Conservation (phyloP, 2,888 invertebrate genomes). For the Himalopsyche tibetana region DNA sequence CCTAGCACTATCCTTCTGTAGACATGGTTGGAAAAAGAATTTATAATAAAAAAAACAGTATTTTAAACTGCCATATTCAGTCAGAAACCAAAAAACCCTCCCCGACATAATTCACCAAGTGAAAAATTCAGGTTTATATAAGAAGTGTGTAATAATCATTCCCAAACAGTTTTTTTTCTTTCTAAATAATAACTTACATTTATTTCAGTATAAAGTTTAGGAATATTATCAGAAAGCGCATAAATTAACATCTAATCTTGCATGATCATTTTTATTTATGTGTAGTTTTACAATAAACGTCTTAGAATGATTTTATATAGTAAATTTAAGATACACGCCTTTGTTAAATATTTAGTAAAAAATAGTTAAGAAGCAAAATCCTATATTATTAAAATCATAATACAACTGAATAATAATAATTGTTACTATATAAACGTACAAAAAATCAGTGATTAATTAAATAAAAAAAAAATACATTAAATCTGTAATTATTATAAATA, state of each 20-base stretch:
- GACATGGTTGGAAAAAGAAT: too few relatives aligned
- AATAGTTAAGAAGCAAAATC: conserved; percentile 49
- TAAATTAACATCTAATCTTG: conserved; percentile 1
- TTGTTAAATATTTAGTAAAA: conserved; percentile 52
- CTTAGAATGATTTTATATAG: conserved; percentile 21
- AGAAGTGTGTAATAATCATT: not conserved
- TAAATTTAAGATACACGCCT: conserved; percentile 43
- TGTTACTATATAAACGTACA: too few relatives aligned
- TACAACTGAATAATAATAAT: not conserved
- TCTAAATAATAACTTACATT: conserved; percentile 13
- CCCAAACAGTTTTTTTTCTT: not conserved
- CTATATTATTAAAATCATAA: conserved; percentile 6
- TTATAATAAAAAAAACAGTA: too few relatives aligned
- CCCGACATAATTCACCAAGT: too few relatives aligned
- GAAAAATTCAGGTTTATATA: too few relatives aligned
- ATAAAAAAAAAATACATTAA: too few relatives aligned
- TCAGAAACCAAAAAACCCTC: too few relatives aligned
- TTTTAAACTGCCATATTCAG: too few relatives aligned
- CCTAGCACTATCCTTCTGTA: too few relatives aligned
- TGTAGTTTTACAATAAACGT: not conserved
- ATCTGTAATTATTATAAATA: too few relatives aligned
- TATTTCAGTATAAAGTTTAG: conserved; percentile 38
- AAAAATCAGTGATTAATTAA: too few relatives aligned
- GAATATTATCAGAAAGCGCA: conserved; percentile 36
- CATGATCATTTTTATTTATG: not conserved